Conservation (phyloP, 92 coral and sea anemone species). For the Umimayanthus kanabou region DNA sequence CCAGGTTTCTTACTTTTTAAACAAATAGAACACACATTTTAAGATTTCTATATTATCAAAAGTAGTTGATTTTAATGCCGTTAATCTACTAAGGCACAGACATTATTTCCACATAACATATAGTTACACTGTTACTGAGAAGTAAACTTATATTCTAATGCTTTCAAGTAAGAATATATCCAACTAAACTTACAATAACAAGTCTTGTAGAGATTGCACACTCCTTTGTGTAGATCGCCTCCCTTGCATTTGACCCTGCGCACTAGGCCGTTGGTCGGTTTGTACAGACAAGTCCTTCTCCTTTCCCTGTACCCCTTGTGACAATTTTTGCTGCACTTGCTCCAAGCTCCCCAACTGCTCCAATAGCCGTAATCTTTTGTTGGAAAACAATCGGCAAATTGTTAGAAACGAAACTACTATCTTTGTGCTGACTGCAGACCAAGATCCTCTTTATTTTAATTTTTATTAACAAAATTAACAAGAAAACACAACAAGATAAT, state of each 20-base stretch:
- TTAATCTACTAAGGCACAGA: too few relatives aligned
- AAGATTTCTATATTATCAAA: too few relatives aligned
- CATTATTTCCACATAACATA: too few relatives aligned
- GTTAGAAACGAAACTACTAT: too few relatives aligned
- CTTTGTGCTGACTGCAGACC: too few relatives aligned
- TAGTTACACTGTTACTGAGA: background rate
- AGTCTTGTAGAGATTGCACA: conserved; percentile 36
- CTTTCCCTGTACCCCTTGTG: conserved; percentile 37
- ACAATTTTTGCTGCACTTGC: conserved; percentile 37
- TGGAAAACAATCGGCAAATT: background rate
- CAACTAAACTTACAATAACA: conserved; percentile 20
- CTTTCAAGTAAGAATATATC: too few relatives aligned
- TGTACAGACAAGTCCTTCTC: conserved; percentile 17
- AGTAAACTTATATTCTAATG: background rate
- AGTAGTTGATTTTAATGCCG: too few relatives aligned
- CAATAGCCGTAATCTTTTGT: conserved; percentile 28
- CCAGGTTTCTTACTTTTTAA: too few relatives aligned
- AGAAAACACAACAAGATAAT: too few relatives aligned
- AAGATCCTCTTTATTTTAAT: too few relatives aligned
- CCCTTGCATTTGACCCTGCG: conserved; percentile 20
- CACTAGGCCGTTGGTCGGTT: background rate
- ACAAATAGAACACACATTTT: too few relatives aligned
- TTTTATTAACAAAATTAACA: too few relatives aligned
- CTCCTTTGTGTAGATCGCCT: conserved; percentile 10
- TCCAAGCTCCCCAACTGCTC: conserved; percentile 41